These are phyloP conservation scores for Madoqua kirkii DNA, from an alignment of 2,113 vertebrate species.

Conservation along the genomic window DNA sequence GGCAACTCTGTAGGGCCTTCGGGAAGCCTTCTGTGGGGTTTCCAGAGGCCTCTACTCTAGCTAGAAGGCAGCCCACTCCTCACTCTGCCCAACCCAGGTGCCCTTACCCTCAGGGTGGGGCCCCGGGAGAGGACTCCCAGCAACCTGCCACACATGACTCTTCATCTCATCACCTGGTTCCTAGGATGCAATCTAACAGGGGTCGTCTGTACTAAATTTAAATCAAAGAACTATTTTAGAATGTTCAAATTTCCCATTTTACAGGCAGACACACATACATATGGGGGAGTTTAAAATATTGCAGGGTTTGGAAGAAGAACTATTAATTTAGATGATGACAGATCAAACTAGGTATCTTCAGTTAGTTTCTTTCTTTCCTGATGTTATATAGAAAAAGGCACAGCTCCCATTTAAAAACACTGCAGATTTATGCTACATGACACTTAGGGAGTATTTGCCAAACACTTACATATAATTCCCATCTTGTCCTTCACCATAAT, in stretches of 20 bases:
- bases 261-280: neutral
- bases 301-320: neutral
- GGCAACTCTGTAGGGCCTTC: neutral
- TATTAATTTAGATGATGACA: neutral
- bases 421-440: neutral
- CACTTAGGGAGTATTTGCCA: neutral
- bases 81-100: neutral
- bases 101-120: neutral
- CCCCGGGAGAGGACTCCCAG: neutral
- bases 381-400: neutral
- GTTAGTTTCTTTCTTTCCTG: neutral
- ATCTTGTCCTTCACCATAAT: neutral
- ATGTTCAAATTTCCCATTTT: neutral
- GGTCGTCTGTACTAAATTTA: neutral
- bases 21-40: neutral
- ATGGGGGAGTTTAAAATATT: neutral
- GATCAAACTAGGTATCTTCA: neutral
- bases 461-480: neutral
- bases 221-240: neutral
- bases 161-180: neutral
- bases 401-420: neutral
- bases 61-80: neutral
- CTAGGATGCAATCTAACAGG: neutral
- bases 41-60: neutral
- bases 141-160: accelerated